Percentiles rank a stretch among this genome's conserved stretches.
phyloP scores from a whole-genome alignment of 2,113 vertebrate genomes.

The Cyphomyrus discorhynchus region DNA sequence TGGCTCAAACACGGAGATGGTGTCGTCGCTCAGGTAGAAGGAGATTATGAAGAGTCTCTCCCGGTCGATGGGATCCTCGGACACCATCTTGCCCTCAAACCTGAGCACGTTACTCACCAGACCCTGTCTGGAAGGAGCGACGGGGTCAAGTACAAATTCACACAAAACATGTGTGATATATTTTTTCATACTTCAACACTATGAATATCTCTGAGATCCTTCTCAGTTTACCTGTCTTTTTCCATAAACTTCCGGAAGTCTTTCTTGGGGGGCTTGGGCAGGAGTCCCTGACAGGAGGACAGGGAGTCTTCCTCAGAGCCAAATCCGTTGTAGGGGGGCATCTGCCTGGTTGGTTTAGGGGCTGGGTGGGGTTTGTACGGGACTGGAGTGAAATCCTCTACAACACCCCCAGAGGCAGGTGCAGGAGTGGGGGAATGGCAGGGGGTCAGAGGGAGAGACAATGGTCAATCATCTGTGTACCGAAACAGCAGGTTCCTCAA shows the following conservation, averaged over 20 bases:
- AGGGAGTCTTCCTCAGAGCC: conserved; percentile 91
- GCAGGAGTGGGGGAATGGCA: conserved; percentile 11
- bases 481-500: conserved; percentile 36
- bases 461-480: conserved; percentile 38
- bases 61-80: conserved; percentile 49
- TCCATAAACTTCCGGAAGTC: conserved; percentile 71
- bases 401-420: background rate
- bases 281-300: conserved; percentile 63
- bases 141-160: background rate
- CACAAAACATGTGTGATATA: background rate
- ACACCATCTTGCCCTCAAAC: conserved; percentile 67
- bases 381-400: conserved; percentile 77
- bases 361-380: conserved; percentile 54
- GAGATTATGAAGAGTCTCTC: conserved; percentile 72
- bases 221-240: conserved; percentile 74
- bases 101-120: conserved; percentile 67
- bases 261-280: conserved; percentile 59
- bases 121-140: conserved; percentile 52
- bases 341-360: conserved; percentile 50
- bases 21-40: conserved; percentile 75
- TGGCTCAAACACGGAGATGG: conserved; percentile 73
- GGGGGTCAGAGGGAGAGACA: conserved; percentile 17
- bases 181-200: background rate
- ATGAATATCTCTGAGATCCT: background rate
- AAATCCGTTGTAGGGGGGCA: conserved; percentile 85